A percentile compares a stretch with the other conserved stretches of the same genome.
Conservation (phyloP, 2,888 invertebrate species). For the Cephus runcator region DNA sequence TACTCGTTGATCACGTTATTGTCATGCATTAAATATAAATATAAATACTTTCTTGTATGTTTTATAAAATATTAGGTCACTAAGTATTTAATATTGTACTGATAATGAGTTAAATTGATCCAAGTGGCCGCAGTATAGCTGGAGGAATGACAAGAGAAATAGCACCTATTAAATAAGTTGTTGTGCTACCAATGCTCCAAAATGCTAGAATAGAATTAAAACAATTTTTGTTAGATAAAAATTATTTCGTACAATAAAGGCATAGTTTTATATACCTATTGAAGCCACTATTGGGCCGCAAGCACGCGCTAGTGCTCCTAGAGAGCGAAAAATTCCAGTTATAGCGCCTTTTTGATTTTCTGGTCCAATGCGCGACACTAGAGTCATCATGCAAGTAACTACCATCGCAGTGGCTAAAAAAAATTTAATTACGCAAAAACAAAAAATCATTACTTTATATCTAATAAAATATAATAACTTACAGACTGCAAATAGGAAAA, state of each 20-base stretch:
- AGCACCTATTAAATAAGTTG: constrained; percentile 86
- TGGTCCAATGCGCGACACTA: constrained; percentile 87
- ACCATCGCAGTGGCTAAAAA: constrained; percentile 86
- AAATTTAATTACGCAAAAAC: constrained; percentile 21
- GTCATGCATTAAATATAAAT: not conserved
- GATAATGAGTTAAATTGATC: not conserved
- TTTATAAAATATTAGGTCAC: not conserved
- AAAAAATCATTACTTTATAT: constrained; percentile 11
- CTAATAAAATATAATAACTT: constrained; percentile 64
- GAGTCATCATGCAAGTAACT: constrained; percentile 93
- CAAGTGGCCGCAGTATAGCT: constrained; percentile 67
- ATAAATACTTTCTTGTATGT: not conserved
- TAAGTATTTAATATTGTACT: not conserved
- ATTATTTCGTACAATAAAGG: constrained; percentile 6
- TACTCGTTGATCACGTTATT: not conserved
- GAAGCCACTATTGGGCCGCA: constrained; percentile 91
- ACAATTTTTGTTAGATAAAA: constrained; percentile 32
- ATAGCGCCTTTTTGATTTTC: constrained; percentile 90
- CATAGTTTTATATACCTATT: constrained; percentile 69
- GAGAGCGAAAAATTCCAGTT: constrained; percentile 92
- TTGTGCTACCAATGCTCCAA: constrained; percentile 88
- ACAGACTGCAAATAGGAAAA: constrained; percentile 92
- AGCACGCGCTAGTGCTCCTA: constrained; percentile 94
- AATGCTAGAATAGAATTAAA: constrained; percentile 73
- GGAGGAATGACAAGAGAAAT: constrained; percentile 81